Percentiles rank a stretch among this genome's conserved stretches.
Evolutionary conservation across 2,797 vertebrate genomes (phyloP).

Genomic region (Anomalospiza imberbis): DNA sequence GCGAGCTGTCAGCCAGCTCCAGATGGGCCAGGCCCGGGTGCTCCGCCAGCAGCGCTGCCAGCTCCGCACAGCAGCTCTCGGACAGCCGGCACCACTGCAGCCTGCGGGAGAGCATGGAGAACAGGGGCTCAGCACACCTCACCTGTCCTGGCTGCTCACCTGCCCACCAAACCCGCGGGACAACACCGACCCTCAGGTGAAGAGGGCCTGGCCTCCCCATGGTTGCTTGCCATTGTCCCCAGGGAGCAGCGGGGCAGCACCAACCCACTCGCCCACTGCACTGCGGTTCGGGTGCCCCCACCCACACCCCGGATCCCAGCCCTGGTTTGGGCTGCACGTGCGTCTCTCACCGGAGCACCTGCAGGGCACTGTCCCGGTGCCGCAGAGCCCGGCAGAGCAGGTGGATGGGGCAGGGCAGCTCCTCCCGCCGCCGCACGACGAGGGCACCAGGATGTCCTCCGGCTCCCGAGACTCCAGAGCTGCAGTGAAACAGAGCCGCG

Average conservation of each 20-base stretch:
- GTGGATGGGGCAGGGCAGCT: not conserved
- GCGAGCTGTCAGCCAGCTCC: not conserved
- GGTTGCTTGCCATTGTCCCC: not conserved
- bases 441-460: fast-evolving
- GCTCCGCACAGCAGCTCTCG: not conserved
- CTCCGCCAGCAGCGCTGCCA: not conserved
- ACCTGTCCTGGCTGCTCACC: not conserved
- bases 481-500: not conserved
- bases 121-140: not conserved
- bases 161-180: no score
- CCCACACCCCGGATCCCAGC: fast-evolving
- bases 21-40: not conserved
- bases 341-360: not conserved
- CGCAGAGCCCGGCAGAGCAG: not conserved
- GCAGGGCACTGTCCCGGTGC: not conserved
- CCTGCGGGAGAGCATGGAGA: not conserved
- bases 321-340: fast-evolving
- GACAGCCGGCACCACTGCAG: constrained; percentile 27
- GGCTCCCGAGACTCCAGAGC: not conserved
- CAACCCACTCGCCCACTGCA: not conserved
- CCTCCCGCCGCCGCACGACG: fast-evolving
- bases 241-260: not conserved
- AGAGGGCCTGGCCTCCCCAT: no score
- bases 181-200: not conserved
- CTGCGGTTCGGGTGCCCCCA: not conserved